These are phyloP conservation scores for Coilia nasus DNA, from an alignment of 2,797 vertebrate species.

Conservation along the genomic window DNA sequence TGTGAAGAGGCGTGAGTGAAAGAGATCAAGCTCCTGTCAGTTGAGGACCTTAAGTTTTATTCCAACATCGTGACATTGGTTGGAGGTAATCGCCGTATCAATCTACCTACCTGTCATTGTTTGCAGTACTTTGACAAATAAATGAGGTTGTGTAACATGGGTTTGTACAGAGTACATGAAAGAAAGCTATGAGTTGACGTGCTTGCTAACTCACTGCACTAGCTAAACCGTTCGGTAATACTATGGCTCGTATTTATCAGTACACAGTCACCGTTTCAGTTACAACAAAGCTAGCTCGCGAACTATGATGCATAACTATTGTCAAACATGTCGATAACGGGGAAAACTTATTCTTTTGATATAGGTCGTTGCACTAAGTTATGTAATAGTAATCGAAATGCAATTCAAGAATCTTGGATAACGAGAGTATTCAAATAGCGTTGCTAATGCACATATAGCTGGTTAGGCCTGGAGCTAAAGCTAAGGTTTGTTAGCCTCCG, in stretches of 20 bases:
- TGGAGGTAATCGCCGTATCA: conserved; percentile 66
- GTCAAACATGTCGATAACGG: not conserved
- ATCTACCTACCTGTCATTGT: conserved; percentile 41
- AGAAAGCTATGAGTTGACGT: conserved; percentile 20
- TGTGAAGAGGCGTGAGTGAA: conserved; percentile 75
- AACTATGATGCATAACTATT: not conserved
- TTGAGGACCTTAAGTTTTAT: conserved; percentile 76
- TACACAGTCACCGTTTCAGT: conserved; percentile 1
- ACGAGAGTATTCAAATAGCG: not conserved
- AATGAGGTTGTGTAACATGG: conserved; percentile 11
- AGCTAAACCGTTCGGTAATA: conserved; percentile 6
- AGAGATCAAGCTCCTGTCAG: conserved; percentile 78
- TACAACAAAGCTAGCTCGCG: conserved; percentile 6
- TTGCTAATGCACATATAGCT: not conserved
- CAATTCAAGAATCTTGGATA: not conserved
- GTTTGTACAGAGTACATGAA: conserved; percentile 16
- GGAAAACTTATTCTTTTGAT: not conserved
- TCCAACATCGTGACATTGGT: conserved; percentile 63
- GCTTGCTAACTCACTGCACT: conserved; percentile 23
- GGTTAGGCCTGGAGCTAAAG: conserved; percentile 7
- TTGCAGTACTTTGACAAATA: conserved; percentile 11
- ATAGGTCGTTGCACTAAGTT: not conserved
- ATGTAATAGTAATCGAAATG: not conserved
- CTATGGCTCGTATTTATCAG: not conserved
- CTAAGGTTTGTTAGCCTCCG: conserved; percentile 31